Conservation (phyloP, 2,113 vertebrate species). For the Crotalus horridus region DNA sequence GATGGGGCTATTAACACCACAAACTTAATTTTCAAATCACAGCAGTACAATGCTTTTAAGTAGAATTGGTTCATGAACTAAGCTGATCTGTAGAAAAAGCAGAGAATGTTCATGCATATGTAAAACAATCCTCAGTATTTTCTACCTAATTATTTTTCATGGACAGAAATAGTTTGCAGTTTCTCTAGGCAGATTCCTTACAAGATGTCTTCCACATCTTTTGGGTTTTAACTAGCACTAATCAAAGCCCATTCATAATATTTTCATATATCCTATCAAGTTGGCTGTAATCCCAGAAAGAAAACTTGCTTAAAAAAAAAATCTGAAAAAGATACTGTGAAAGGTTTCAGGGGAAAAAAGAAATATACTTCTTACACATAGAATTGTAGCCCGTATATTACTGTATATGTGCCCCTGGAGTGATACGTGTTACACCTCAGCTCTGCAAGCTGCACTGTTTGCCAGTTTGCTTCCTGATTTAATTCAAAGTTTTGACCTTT, state of each 20-base stretch:
- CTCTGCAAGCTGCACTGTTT: neutral
- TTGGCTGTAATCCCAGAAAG: conserved; percentile 6
- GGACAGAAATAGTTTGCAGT: neutral
- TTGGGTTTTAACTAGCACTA: conserved; percentile 14
- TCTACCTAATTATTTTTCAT: neutral
- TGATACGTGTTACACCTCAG: neutral
- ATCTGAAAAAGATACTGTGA: conserved; percentile 29
- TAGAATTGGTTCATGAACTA: neutral
- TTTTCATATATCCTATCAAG: conserved; percentile 23
- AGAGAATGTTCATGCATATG: neutral
- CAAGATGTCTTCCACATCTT: neutral
- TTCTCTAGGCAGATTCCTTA: conserved; percentile 16
- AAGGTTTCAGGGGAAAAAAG: conserved; percentile 3
- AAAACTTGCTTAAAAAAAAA: conserved; percentile 24
- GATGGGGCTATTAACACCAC: neutral
- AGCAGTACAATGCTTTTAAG: neutral
- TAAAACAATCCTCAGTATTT: neutral
- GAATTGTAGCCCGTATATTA: neutral
- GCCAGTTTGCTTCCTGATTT: neutral
- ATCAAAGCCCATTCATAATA: conserved; percentile 23
- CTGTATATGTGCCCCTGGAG: neutral
- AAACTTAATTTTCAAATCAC: neutral
- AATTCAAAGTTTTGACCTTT: neutral
- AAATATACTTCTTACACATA: neutral
- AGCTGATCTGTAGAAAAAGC: neutral